Conservation (phyloP, 2,113 vertebrate species). For the Leiothrix lutea region DNA sequence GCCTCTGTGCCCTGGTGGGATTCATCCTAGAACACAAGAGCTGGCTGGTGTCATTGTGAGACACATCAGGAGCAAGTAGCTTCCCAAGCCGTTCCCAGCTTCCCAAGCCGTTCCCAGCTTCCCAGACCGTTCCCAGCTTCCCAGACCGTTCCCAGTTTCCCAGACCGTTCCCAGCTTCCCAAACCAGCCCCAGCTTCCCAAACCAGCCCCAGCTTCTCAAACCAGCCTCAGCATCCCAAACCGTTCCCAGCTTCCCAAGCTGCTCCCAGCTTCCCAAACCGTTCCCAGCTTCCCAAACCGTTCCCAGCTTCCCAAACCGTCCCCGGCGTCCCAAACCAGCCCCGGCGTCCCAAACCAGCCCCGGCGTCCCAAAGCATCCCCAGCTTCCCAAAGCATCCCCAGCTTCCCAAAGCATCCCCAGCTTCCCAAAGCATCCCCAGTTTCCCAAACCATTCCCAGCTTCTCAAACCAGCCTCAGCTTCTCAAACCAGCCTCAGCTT, state of each 20-base stretch:
- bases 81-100: not conserved
- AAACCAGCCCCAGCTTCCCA: not conserved
- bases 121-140: not conserved
- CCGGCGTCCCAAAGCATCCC: not conserved
- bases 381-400: not conserved
- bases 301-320: not conserved
- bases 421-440: too few species aligned
- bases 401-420: not conserved
- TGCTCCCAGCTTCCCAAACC: not conserved
- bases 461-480: not conserved
- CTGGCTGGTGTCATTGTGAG: not conserved
- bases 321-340: not conserved
- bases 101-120: not conserved
- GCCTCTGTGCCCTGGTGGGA: not conserved
- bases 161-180: not conserved
- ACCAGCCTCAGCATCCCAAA: not conserved
- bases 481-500: not conserved
- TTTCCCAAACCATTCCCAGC: not conserved
- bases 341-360: too few species aligned
- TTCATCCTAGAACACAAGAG: not conserved
- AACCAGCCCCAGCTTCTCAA: not conserved
- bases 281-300: not conserved
- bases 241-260: not conserved
- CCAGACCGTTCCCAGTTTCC: not conserved
- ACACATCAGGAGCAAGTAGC: fast-evolving